Base-by-base conservation (phyloP, 2,888 invertebrate genomes). In the Choristoneura rosaceana region DNA sequence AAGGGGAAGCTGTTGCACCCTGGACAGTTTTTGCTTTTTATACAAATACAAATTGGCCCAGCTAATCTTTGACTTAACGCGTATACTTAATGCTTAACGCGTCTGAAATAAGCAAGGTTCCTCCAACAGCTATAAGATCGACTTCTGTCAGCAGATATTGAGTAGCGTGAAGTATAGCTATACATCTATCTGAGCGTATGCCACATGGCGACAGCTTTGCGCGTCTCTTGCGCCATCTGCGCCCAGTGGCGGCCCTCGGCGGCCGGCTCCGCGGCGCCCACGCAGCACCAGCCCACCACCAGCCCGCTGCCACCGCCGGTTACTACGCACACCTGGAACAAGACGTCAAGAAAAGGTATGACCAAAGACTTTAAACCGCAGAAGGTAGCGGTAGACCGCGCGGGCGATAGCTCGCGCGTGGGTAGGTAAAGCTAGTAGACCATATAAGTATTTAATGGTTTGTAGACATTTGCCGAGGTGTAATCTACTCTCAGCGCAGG, bases 171-270 rank as follows among this genome's bases (percentile, higher is more conserved):
- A 25, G 17, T 12, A n/a, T 55, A 25, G 55, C 55, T 55, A n/a
- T n/a, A 55, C 55, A 55, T 55, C 45, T 96, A 96, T 92, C 96
- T 96, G 77, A 98, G 95, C 76, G 96, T 96, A 91, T 98, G 98
- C 98, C 98, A 98, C 96, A 97, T 97, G 78, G 98, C 97, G 79
- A 97, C 96, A 25, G 98, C 96, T 87, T 98, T 98, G 79, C 98
- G 95, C 61, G 97, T 97, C 89, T 97, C 97, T 83, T 97, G 96
- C 67, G 96, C 96, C 97, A 98, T 98, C 83, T 98, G 97, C 77
- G 96, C 95, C 98, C 98, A 98, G 91, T 98, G 98, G 79, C 97
- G 96, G 69, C 96, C 96, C 81, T 96, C 97, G 3, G 95, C 95
- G 70, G 96, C 97, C 2, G 93, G 91, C 85, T 95, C 96, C 66